Evolutionary conservation across 1,140 invertebrate species (phyloP), one percentile per base, ranked within the genome.

Genomic region (Onthophagus taurus): DNA sequence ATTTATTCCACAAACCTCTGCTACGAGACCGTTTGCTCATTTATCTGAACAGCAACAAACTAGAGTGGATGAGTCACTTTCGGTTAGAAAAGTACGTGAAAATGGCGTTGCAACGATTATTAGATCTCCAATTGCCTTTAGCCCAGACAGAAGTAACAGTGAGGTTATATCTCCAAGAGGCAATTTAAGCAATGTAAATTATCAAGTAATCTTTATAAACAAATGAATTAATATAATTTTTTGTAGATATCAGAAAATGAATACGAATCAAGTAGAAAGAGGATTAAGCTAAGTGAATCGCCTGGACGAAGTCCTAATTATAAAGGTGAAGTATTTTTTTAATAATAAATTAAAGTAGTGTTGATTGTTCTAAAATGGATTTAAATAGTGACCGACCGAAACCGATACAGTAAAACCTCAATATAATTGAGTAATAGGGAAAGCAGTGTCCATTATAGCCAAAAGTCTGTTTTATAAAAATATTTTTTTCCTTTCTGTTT

Each of bases 21-120:
- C 36, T 26, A 48, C 31, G 12, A 60, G 77, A 31, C 78, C 77
- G 0, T 81, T 80, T 61, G 74, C 76, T 4, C 73, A 78, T 60
- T 62, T 80, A 31, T 69, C 68, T 45, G 45, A 53, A 13, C 48
- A 26, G n/a, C 6, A n/a, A 7, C 23, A 6, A 26, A 6, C 6
- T 26, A 26, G n/a, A 26, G 6, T n/a, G 6, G 23, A 26, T 26
- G 23, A 26, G 6, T 26, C n/a, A n/a, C n/a, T n/a, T n/a, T n/a
- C n/a, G n/a, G n/a, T n/a, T n/a, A n/a, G n/a, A n/a, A n/a, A n/a
- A n/a, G n/a, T 58, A 36, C 43, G 43, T 19, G 42, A 49, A 31
- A 49, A 49, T 49, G 47, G 47, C 23, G 31, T 49, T 2, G 17
- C 31, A 36, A 4, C 9, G 20, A 5, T 13, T 18, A n/a, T 35